These are phyloP conservation scores for Otocyon megalotis DNA, from an alignment of 2,113 vertebrate species.

Conservation along the genomic window DNA sequence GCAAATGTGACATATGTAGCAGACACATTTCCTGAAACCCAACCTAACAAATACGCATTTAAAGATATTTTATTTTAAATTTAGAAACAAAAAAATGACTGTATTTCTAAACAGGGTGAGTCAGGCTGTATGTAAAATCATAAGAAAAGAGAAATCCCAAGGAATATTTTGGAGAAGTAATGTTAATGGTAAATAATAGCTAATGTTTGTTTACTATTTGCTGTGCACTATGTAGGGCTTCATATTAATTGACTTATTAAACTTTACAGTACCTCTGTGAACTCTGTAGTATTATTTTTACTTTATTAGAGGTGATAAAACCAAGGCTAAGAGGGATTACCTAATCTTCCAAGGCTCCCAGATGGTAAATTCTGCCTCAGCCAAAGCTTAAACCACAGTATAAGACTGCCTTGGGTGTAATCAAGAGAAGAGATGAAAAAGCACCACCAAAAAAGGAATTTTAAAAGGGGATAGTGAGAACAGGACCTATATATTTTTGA, in stretches of 20 bases:
- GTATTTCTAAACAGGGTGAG: not conserved
- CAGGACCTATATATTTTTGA: not conserved
- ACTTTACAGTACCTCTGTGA: not conserved
- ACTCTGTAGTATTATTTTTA: not conserved
- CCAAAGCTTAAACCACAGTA: not conserved
- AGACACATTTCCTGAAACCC: not conserved
- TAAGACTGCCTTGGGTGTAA: not conserved
- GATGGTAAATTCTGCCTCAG: not conserved
- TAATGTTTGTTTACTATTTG: not conserved
- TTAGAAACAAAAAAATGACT: not conserved
- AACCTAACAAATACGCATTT: not conserved
- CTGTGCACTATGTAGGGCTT: not conserved
- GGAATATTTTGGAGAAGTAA: slow-evolving; percentile 22
- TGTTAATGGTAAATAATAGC: not conserved
- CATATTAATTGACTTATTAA: slow-evolving; percentile 2
- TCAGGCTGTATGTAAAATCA: not conserved
- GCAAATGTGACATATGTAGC: not conserved
- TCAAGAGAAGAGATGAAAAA: not conserved
- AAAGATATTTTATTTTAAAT: not conserved
- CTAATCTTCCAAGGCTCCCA: not conserved
- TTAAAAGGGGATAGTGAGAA: not conserved
- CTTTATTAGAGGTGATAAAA: slow-evolving; percentile 8
- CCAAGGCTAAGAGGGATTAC: not conserved
- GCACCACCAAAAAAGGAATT: not conserved
- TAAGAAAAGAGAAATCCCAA: not conserved